A percentile compares a stretch with the other conserved stretches of the same genome.
These are phyloP conservation scores for Micromys minutus DNA, from an alignment of 2,113 vertebrate species.

Conservation along the genomic window DNA sequence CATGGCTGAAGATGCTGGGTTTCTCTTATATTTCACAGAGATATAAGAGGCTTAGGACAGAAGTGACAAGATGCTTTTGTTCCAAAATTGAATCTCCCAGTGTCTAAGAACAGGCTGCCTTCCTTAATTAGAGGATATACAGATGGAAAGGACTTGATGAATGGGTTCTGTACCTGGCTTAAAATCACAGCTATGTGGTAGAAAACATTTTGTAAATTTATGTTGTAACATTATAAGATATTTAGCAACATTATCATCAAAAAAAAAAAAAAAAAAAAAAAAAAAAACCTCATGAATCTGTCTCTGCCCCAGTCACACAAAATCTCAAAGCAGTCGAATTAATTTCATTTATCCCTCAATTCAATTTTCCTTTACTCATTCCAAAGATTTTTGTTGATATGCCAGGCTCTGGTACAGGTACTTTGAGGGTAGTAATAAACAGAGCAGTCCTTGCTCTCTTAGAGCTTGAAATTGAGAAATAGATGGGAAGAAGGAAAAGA, in stretches of 20 bases:
- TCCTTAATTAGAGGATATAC: constrained; percentile 52
- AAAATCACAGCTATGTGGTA: constrained; percentile 50
- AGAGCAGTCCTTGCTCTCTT: neutral
- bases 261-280: neutral
- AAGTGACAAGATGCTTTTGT: constrained; percentile 48
- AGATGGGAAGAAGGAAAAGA: neutral
- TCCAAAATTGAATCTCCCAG: neutral
- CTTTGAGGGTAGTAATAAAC: neutral
- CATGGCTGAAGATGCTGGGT: neutral
- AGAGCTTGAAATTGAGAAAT: neutral
- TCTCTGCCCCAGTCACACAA: constrained; percentile 33
- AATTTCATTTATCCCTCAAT: constrained; percentile 44
- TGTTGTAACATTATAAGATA: constrained; percentile 62
- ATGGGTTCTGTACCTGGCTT: constrained; percentile 53
- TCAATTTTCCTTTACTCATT: constrained; percentile 9
- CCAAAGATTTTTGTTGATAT: neutral
- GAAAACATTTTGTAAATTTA: constrained; percentile 68
- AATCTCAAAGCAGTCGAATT: constrained; percentile 50
- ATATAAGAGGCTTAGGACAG: constrained; percentile 52
- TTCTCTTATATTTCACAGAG: constrained; percentile 15
- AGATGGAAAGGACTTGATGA: constrained; percentile 37
- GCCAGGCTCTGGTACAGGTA: neutral
- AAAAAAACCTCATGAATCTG: constrained; percentile 33
- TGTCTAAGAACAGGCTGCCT: neutral
- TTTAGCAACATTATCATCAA: constrained; percentile 20